Base-by-base conservation (phyloP, 2,797 vertebrate genomes). In the Clarias pachynema region DNA sequence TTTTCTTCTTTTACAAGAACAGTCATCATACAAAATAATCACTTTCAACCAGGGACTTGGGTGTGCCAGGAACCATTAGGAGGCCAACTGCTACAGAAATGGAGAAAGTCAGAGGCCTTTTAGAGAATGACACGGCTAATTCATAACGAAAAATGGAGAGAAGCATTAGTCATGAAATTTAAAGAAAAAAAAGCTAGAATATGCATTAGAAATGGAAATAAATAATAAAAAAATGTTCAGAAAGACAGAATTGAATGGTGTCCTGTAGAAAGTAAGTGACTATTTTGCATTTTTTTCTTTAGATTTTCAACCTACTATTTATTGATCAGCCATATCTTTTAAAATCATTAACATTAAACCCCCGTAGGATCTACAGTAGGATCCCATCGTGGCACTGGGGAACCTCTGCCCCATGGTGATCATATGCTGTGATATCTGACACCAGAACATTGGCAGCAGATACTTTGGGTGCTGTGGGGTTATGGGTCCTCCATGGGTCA, bases 41-140 rank as follows among this genome's bases (percentile, higher is more conserved):
- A 87, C 74, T 89, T 84, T 89, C 86, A 85, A 16, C 74, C 84
- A 84, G 88, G 89, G 86, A 87, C 79, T 62, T 82, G 72, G 85
- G 79, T 88, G 72, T 88, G 82, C 87, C 91, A 90, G 89, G 88
- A 87, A 88, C 89, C 78, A 88, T 91, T 86, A 92, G 92, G 87
- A 89, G 87, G 89, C 92, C 89, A 89, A 92, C 88, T 91, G 89
- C 89, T 92, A 44, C 31, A 83, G 87, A 87, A 84, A 84, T 87
- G 83, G 78, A 84, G 87, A 89, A 81, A 85, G 85, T 53, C 34
- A 66, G 57, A 66, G 5, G 16, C 63, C 77, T 62, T 73, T 63
- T 87, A 87, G 72, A 87, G 65, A 84, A 82, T 73, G 10, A 4
- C 10, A 72, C 79, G 72, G 80, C 87, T 65, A 57, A 84, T 69